Evolutionary conservation across 2,888 invertebrate species (phyloP).

Genomic region (Eupeodes latifasciatus): DNA sequence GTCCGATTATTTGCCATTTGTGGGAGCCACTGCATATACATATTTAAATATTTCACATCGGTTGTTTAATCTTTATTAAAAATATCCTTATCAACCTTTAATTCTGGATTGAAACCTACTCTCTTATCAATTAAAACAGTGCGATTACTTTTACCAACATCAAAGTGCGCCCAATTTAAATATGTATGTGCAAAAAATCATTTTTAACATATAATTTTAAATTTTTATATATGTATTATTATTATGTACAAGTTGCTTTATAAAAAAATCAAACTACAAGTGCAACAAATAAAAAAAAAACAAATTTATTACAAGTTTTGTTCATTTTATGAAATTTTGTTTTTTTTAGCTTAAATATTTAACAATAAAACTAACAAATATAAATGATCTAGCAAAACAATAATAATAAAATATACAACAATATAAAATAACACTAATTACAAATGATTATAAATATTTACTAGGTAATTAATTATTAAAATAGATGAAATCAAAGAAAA

Average conservation of each 20-base stretch:
- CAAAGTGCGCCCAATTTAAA: constrained; percentile 44
- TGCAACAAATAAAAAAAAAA: constrained; percentile 60
- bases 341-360: constrained; percentile 34
- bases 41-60: too few relatives aligned
- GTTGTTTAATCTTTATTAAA: too few relatives aligned
- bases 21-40: too few relatives aligned
- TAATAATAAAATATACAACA: constrained; percentile 8
- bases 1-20: too few relatives aligned
- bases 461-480: constrained; percentile 48
- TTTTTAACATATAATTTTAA: neutral
- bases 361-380: constrained; percentile 54
- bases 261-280: constrained; percentile 65
- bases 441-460: constrained; percentile 38
- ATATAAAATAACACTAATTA: constrained; percentile 49
- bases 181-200: constrained; percentile 22
- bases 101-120: neutral
- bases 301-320: constrained; percentile 52
- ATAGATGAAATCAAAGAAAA: constrained; percentile 35
- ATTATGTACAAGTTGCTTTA: neutral
- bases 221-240: neutral
- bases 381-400: constrained; percentile 30
- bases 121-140: constrained; percentile 40
- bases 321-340: constrained; percentile 5
- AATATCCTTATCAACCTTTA: too few relatives aligned
- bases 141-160: constrained; percentile 4